Base-by-base conservation (phyloP, 92 coral and sea anemone genomes). In the Pocillopora grandis region DNA sequence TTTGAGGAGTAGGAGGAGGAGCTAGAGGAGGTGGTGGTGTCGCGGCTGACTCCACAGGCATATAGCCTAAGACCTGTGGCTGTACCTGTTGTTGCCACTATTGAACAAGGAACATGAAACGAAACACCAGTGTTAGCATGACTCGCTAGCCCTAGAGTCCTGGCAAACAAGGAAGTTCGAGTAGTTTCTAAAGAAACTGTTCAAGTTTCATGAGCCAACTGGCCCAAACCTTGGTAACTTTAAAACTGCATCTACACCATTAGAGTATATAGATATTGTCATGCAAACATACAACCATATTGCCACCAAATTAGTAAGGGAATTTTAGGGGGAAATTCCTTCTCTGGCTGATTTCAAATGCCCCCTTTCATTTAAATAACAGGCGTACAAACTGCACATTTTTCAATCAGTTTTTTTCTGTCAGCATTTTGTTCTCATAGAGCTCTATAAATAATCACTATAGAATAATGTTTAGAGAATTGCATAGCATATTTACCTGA, bases 11-110 rank as follows among this genome's bases (percentile, higher is more conserved):
- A 63, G 93, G 91, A 70, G 93, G 90, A 90, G 87, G 90, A 49
- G 84, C 87, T 63, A 82, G 91, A 68, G 94, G 94, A 52, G 91
- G 88, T 58, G 94, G 91, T 57, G 94, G 94, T 27, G 91, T 90
- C 62, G 92, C 89, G 9, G 85, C 94, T 79, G 88, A 78, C 85
- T 91, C 94, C 91, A 91, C 87, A 37, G 94, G 94, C 87, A 88
- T 66, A 91, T 88, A 91, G 88, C 87, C 81, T 69, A 80, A 69
- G n/a, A 89, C 83, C 73, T 89, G 88, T 70, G 94, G 91, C 81
- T 86, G 88, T 19, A 87, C 89, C 83, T 88, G 87, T 80, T 86
- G 94, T 78, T 88, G 94, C 94, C 94, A 91, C 94, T 88, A 78
- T 73, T 69, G 66, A 76, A 90, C 90, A 87, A 71, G 86, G 82